Evolutionary conservation across 2,888 invertebrate species (phyloP).

Genomic region (Hydraecia micacea): DNA sequence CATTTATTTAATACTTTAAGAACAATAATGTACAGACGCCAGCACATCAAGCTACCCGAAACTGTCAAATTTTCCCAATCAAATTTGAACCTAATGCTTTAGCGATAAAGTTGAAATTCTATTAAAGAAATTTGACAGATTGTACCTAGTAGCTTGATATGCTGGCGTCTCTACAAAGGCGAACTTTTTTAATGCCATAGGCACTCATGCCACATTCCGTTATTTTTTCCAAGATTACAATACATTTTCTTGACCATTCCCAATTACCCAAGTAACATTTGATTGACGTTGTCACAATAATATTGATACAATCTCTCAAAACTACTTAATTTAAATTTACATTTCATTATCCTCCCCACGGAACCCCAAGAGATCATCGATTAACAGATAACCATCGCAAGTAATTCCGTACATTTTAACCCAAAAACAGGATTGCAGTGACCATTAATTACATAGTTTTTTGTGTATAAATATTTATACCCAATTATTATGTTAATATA

Average conservation of each 20-base stretch:
- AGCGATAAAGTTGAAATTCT: too few species aligned
- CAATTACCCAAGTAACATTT: neutral
- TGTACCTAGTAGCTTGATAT: too few species aligned
- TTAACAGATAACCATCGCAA: conserved; percentile 74
- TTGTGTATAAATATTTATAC: conserved; percentile 73
- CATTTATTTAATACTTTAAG: neutral
- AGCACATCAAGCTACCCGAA: too few species aligned
- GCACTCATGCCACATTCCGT: neutral
- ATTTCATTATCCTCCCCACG: conserved; percentile 44
- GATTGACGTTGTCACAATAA: neutral
- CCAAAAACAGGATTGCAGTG: conserved; percentile 76
- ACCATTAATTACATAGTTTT: conserved; percentile 78
- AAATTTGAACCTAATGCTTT: too few species aligned
- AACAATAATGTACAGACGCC: neutral
- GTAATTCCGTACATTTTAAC: conserved; percentile 78
- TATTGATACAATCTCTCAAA: neutral
- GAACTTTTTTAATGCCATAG: neutral
- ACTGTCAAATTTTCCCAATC: too few species aligned
- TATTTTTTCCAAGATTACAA: neutral
- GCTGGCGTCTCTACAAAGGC: too few species aligned
- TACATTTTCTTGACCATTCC: neutral
- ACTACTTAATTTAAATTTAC: neutral
- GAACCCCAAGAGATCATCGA: conserved; percentile 75
- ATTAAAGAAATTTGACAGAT: too few species aligned
- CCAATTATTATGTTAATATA: conserved; percentile 80